Conservation (phyloP, 2,113 vertebrate species). For the Pollachius pollachius region DNA sequence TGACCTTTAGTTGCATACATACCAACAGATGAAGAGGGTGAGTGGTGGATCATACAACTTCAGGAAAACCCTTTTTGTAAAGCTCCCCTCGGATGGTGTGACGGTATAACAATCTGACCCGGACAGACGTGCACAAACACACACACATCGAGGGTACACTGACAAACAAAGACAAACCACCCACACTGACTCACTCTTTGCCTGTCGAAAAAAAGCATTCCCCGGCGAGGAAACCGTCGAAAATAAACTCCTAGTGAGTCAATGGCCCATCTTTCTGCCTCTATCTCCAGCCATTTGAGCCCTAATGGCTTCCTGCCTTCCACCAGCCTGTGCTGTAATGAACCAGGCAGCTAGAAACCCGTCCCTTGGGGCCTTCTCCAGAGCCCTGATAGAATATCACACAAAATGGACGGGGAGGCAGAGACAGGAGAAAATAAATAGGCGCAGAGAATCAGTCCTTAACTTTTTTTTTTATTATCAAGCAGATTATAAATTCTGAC, state of each 20-base stretch:
- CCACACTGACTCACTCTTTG: background rate
- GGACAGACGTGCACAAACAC: background rate
- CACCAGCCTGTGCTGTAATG: conserved; percentile 35
- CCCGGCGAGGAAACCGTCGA: conserved; percentile 9
- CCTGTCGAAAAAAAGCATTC: conserved; percentile 10
- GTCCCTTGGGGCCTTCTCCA: conserved; percentile 31
- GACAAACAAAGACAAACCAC: background rate
- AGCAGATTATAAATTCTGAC: background rate
- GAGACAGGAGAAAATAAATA: background rate
- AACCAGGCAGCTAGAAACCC: conserved; percentile 39
- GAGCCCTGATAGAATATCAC: conserved; percentile 18
- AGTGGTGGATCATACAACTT: too few species aligned
- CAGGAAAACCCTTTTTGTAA: too few species aligned
- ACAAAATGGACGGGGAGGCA: conserved; percentile 19
- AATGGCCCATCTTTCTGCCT: conserved; percentile 33
- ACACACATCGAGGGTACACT: background rate
- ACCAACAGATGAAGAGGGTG: too few species aligned
- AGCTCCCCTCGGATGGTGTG: too few species aligned
- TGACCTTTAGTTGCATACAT: too few species aligned
- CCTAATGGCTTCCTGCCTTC: conserved; percentile 41
- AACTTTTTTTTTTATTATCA: too few species aligned
- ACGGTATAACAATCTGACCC: background rate
- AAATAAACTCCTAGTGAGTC: conserved; percentile 43
- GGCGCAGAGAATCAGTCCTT: background rate
- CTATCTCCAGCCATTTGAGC: conserved; percentile 31